A percentile compares a stretch with the other conserved stretches of the same genome.
These are phyloP conservation scores for Bolinopsis microptera DNA, from an alignment of 37 sponge, comb jelly and placozoan genomes.

Conservation along the genomic window DNA sequence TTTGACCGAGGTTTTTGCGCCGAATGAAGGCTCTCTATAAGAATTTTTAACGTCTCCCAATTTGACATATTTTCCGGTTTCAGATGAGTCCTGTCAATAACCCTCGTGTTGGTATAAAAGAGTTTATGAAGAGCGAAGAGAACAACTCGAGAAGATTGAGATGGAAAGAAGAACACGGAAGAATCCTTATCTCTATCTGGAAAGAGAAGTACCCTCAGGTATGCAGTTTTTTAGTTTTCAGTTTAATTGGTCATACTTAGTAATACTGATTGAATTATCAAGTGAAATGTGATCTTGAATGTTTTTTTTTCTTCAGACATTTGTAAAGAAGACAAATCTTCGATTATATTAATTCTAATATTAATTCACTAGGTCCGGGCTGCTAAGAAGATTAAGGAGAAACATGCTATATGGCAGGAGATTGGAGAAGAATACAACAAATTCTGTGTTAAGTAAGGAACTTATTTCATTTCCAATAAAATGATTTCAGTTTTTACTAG, in stretches of 20 bases:
- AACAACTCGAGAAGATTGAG: conserved; percentile 31
- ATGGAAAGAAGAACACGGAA: conserved; percentile 60
- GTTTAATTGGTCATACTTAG: too few species aligned
- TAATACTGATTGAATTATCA: too few species aligned
- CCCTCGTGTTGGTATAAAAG: not conserved
- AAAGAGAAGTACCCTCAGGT: conserved; percentile 65
- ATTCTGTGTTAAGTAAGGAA: conserved; percentile 44
- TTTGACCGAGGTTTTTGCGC: too few species aligned
- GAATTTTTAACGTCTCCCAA: too few species aligned
- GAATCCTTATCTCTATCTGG: conserved; percentile 53
- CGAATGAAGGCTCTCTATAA: too few species aligned
- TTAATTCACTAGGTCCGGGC: conserved; percentile 62
- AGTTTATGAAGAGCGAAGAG: conserved; percentile 7
- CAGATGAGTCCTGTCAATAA: not conserved
- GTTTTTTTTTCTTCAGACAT: too few species aligned
- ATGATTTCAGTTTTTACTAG: not conserved
- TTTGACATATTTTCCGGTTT: too few species aligned
- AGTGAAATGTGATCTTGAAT: too few species aligned
- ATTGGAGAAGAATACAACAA: conserved; percentile 64
- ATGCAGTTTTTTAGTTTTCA: too few species aligned
- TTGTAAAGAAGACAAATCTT: too few species aligned
- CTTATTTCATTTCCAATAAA: not conserved
- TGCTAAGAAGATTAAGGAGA: conserved; percentile 65
- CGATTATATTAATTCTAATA: too few species aligned
- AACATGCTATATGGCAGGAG: conserved; percentile 58